A percentile compares a stretch with the other conserved stretches of the same genome.
Evolutionary conservation across 2,888 invertebrate species (phyloP).

Genomic region (Plagodis dolabraria): DNA sequence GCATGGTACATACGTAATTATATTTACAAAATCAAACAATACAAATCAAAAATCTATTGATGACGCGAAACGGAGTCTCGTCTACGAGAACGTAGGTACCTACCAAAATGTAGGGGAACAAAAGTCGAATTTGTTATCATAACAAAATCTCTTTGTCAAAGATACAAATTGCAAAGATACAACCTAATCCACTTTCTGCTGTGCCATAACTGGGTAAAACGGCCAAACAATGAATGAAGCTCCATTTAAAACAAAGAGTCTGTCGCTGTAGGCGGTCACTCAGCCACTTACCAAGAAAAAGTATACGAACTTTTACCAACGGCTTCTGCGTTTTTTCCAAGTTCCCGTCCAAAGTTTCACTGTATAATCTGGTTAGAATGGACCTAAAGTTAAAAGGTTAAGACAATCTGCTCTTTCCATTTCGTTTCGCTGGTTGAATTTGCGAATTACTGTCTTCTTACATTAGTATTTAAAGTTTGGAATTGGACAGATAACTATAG

Average conservation of each 20-base stretch:
- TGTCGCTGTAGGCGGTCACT: slow-evolving; percentile 29
- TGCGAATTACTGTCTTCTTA: slow-evolving; percentile 34
- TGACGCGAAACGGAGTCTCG: too few species aligned
- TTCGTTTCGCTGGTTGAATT: slow-evolving; percentile 40
- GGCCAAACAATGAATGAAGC: slow-evolving; percentile 15
- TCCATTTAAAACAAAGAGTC: slow-evolving; percentile 32
- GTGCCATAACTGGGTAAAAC: slow-evolving; percentile 7
- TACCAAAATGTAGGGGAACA: too few species aligned
- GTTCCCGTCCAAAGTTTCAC: slow-evolving; percentile 43
- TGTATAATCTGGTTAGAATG: slow-evolving; percentile 43
- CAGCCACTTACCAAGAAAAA: slow-evolving; percentile 34
- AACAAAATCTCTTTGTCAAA: too few species aligned
- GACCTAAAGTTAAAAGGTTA: slow-evolving; percentile 46
- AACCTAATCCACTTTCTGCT: not conserved
- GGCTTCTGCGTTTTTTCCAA: slow-evolving; percentile 36
- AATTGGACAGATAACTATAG: slow-evolving; percentile 6
- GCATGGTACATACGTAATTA: too few species aligned
- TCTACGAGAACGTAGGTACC: too few species aligned
- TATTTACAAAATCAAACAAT: too few species aligned
- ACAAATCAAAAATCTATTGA: too few species aligned
- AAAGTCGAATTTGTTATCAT: too few species aligned
- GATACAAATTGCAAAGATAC: too few species aligned
- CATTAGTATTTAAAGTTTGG: slow-evolving; percentile 24
- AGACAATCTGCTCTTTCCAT: slow-evolving; percentile 42
- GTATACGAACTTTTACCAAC: slow-evolving; percentile 30